phyloP scores from a whole-genome alignment of 2,888 invertebrate genomes.

The Macrophya alboannulata region DNA sequence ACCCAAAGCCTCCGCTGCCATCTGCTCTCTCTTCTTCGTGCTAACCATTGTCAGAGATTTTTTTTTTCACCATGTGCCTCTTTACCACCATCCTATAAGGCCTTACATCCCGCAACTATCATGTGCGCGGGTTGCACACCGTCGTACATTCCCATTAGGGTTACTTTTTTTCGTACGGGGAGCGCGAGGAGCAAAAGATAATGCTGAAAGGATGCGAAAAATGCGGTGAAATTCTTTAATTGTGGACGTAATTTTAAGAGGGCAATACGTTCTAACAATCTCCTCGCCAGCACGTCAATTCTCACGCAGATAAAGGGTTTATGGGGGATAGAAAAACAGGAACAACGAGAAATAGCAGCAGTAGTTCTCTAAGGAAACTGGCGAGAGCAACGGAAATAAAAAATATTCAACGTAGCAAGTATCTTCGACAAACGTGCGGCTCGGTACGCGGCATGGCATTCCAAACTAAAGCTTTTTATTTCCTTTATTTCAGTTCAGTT shows the following conservation, averaged over 20 bases:
- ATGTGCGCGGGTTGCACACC: constrained; percentile 56
- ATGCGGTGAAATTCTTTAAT: constrained; percentile 42
- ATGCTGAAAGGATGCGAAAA: constrained; percentile 26
- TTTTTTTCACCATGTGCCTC: constrained; percentile 60
- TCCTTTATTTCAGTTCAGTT: not conserved
- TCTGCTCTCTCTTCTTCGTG: constrained; percentile 65
- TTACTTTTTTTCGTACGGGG: constrained; percentile 13
- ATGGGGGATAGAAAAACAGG: constrained; percentile 21
- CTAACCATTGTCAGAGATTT: constrained; percentile 67
- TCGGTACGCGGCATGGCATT: constrained; percentile 34
- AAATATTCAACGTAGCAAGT: constrained; percentile 15
- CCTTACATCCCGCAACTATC: constrained; percentile 55
- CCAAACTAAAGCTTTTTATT: not conserved
- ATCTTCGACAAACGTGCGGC: constrained; percentile 22
- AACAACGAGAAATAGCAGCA: not conserved
- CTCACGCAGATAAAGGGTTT: not conserved
- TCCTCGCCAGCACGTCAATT: not conserved
- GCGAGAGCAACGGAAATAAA: not conserved
- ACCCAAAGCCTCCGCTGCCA: constrained; percentile 66
- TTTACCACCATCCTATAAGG: constrained; percentile 66
- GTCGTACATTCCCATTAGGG: constrained; percentile 35
- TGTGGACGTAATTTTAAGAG: constrained; percentile 30
- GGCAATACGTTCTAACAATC: not conserved
- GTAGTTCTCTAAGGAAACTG: constrained; percentile 23
- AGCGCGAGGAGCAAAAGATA: not conserved